Conservation (phyloP, 2,888 invertebrate genomes). For the Hirtodrosophila confusa region DNA sequence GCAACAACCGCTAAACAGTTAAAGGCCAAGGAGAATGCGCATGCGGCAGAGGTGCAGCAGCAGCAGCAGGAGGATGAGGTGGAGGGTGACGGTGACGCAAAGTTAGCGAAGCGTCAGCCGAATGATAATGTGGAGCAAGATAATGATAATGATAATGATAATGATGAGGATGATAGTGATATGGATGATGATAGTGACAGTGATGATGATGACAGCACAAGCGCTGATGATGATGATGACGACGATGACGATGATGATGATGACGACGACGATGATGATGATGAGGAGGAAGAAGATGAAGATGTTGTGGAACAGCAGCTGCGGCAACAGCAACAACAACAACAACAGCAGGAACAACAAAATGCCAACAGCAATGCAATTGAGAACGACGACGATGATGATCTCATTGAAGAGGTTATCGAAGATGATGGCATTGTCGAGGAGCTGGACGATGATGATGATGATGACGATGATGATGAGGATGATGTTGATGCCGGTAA, state of each 20-base stretch:
- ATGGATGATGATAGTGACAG: constrained; percentile 55
- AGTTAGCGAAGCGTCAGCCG: constrained; percentile 6
- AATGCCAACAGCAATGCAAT: constrained; percentile 12
- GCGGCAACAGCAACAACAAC: constrained; percentile 24
- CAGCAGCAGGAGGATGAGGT: constrained; percentile 1
- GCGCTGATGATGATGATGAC: constrained; percentile 22
- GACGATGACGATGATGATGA: constrained; percentile 53
- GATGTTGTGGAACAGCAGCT: constrained; percentile 29
- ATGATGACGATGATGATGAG: constrained; percentile 42
- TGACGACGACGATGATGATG: constrained; percentile 43
- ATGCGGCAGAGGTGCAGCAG: not conserved
- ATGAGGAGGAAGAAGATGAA: constrained; percentile 37
- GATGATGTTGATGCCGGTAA: constrained; percentile 36
- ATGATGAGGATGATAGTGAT: constrained; percentile 45
- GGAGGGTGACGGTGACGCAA: not conserved
- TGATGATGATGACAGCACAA: constrained; percentile 25
- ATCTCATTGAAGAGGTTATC: constrained; percentile 56
- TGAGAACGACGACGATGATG: constrained; percentile 50
- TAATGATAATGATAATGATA: constrained; percentile 21
- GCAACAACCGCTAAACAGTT: constrained; percentile 19
- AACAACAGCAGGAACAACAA: not conserved
- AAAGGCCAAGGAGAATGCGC: constrained; percentile 1
- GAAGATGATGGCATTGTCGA: constrained; percentile 56
- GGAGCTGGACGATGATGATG: constrained; percentile 50
- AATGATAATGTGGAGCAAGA: no score